Evolutionary conservation across 2,888 invertebrate species (phyloP).

Genomic region (Campoplex nolae): DNA sequence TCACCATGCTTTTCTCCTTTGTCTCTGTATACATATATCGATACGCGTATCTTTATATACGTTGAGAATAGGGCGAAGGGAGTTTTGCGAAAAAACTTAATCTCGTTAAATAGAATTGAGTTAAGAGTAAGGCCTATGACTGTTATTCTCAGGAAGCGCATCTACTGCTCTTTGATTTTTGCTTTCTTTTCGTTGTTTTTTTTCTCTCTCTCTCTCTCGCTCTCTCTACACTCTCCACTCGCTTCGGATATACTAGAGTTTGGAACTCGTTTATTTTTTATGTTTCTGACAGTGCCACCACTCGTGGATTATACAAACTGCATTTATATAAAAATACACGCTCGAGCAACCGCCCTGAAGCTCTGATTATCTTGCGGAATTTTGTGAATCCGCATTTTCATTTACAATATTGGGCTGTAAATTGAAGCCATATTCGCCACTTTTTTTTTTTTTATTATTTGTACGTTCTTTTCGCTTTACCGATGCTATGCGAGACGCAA

Average conservation of each 20-base stretch:
- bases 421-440: background rate
- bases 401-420: conserved; percentile 23
- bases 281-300: conserved; percentile 46
- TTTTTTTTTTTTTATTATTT: conserved; percentile 14
- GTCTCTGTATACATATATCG: conserved; percentile 7
- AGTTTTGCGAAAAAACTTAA: conserved; percentile 70
- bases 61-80: conserved; percentile 9
- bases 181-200: conserved; percentile 27
- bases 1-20: conserved; percentile 41
- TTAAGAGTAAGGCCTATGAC: conserved; percentile 69
- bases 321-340: conserved; percentile 18
- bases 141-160: conserved; percentile 58
- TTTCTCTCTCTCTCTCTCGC: no score
- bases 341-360: conserved; percentile 10
- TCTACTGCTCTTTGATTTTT: conserved; percentile 52
- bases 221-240: conserved; percentile 10
- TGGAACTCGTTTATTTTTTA: conserved; percentile 7
- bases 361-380: conserved; percentile 49
- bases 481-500: conserved; percentile 28
- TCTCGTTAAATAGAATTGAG: conserved; percentile 73
- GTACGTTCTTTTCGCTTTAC: conserved; percentile 21
- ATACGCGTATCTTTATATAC: background rate
- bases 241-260: background rate
- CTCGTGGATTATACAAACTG: conserved; percentile 53
- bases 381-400: conserved; percentile 58